A percentile compares a stretch with the other conserved stretches of the same genome.
phyloP scores from a whole-genome alignment of 2,888 invertebrate genomes.

The Chymomyza caudatula region DNA sequence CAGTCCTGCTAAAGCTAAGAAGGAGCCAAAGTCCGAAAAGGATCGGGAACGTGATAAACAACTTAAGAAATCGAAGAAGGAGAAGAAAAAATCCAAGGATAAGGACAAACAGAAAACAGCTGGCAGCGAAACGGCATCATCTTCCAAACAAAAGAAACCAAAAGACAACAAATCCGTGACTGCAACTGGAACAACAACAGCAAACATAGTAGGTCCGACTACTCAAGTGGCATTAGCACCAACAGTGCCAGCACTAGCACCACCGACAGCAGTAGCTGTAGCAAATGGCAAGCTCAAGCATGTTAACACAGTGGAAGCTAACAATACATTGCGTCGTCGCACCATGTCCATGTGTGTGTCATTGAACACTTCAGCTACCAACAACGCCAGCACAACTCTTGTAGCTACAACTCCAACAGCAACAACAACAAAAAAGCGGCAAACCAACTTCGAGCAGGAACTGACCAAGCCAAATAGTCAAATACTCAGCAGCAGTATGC shows the following conservation, averaged over 20 bases:
- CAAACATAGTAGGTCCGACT: no score
- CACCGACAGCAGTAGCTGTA: slow-evolving; percentile 9
- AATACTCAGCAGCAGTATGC: slow-evolving; percentile 59
- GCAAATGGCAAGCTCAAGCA: slow-evolving; percentile 55
- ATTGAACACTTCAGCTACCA: slow-evolving; percentile 18
- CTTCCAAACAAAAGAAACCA: slow-evolving; percentile 16
- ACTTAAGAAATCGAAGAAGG: slow-evolving; percentile 54
- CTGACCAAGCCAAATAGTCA: slow-evolving; percentile 59
- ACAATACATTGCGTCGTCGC: slow-evolving; percentile 51
- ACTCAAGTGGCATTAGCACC: background rate
- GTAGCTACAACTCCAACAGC: slow-evolving; percentile 33
- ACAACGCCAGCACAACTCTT: background rate
- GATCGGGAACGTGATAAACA: slow-evolving; percentile 52
- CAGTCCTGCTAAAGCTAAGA: slow-evolving; percentile 14
- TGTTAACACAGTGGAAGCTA: slow-evolving; percentile 26
- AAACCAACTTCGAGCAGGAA: slow-evolving; percentile 79
- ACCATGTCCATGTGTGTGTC: slow-evolving; percentile 61
- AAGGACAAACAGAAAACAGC: slow-evolving; percentile 46
- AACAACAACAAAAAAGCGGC: slow-evolving; percentile 66
- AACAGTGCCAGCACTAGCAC: background rate
- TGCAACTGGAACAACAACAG: background rate
- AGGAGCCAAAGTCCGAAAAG: slow-evolving; percentile 44
- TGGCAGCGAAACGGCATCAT: background rate
- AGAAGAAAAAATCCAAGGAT: slow-evolving; percentile 59
- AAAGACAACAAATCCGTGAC: slow-evolving; percentile 26